A percentile compares a stretch with the other conserved stretches of the same genome.
Conservation (phyloP, 2,113 vertebrate species). For the Ptilorrhoa leucosticta region DNA sequence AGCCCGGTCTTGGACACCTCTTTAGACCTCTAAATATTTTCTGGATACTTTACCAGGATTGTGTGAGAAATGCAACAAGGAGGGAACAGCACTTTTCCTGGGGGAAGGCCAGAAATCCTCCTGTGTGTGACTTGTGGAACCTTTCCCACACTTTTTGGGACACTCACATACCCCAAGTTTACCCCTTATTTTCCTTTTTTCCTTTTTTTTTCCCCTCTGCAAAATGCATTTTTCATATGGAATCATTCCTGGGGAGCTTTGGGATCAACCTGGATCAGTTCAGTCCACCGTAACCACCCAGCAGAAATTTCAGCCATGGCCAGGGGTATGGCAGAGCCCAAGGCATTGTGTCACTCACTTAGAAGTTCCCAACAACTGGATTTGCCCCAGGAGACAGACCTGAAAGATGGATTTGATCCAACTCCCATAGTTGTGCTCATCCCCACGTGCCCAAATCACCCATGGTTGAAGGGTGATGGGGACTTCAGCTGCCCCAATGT, state of each 20-base stretch:
- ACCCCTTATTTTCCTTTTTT: neutral
- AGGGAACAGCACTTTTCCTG: neutral
- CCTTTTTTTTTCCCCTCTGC: neutral
- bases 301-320: fast-evolving
- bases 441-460: fast-evolving
- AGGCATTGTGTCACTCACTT: neutral
- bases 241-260: neutral
- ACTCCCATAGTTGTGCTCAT: neutral
- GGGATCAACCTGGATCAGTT: neutral
- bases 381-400: neutral
- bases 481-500: neutral
- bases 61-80: neutral
- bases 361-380: neutral
- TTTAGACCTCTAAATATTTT: neutral
- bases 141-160: neutral
- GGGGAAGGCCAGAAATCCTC: neutral
- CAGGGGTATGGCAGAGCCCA: neutral
- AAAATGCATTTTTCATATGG: neutral
- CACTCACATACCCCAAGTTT: neutral
- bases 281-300: fast-evolving
- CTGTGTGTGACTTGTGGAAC: neutral
- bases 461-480: neutral
- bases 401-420: neutral
- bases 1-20: fast-evolving
- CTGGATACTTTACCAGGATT: neutral